Evolutionary conservation across 2,888 invertebrate species (phyloP), one percentile per base, ranked within the genome.

Genomic region (Atethmia centrago): DNA sequence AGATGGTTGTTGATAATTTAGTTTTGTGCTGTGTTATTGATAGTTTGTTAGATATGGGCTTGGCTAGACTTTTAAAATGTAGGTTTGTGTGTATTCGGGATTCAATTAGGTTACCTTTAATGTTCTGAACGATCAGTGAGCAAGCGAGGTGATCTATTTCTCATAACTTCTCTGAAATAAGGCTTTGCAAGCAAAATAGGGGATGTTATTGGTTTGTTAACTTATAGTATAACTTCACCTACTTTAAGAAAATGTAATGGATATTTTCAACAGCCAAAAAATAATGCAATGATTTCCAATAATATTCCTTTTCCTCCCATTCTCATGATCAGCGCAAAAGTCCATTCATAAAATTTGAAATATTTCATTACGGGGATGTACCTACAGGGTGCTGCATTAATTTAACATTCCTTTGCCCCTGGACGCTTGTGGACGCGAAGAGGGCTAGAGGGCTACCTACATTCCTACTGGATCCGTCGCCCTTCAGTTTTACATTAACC

Each of bases 341-440:
- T 42, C 42, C 70, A 16, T 36, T 16, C 16, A 49, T 12, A 68
- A 62, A 61, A 80, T 77, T 65, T 68, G 42, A 84, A 81, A 79
- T 77, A 85, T 82, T 86, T 77, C 71, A 81, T 77, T 78, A 82
- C 56, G 49, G 55, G 65, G 25, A 51, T 65, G 70, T 77, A 73
- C 66, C 40, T 45, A 53, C 72, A 65, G 69, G 40, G n/a, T 56
- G 64, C 72, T 81, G 71, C 63, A 84, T 81, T 87, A 74, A 82
- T 85, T 86, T 83, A 79, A 76, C 76, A 87, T 86, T 86, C 82
- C 84, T 40, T 65, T 71, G 66, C 47, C 51, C 56, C 55, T 66
- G 53, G 63, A 49, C 77, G 25, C 42, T 31, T 53, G 64, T 42
- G 25, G 82, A n/a, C 21, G 56, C n/a, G n/a, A n/a, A 56, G 77